Evolutionary conservation across 2,113 vertebrate genomes (phyloP), one percentile per base, ranked within the genome.

Genomic region (Pyrgilauda ruficollis): DNA sequence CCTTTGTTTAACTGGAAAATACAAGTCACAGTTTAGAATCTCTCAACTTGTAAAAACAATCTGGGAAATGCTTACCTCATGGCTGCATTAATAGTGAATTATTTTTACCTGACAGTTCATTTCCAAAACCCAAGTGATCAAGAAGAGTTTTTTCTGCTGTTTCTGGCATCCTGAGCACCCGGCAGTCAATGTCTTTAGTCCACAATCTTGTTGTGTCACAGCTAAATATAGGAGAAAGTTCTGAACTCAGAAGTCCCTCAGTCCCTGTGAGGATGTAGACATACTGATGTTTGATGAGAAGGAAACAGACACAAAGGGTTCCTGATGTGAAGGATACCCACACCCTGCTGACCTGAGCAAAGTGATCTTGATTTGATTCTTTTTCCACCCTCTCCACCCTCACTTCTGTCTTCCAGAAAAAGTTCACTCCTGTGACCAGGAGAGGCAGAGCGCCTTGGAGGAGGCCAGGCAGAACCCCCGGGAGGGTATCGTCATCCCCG

Each of bases 381-480:
- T 66, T 50, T 70, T 30, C 41, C 14, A 37, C 11, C 56, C 26
- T 3, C 6, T 68, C 28, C 53, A 94, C 63, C n/a, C 9, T 77
- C 55, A 33, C n/a, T 94, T 35, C 33, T 9, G 0, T 94, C 87
- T 98, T 99, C 82, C 98, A 99, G 99, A 99, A 97, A 99, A 99
- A 97, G 98, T 99, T 96, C 98, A 99, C 59, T 99, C 99, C 43
- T 99, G 99, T 89, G 99, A 99, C 97, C 99, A 99, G 97, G 99
- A 99, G 97, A 98, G 99, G 88, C 99, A 99, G 97, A 99, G 97
- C 0, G 99, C 99, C 37, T 97, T 99, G 97, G 99, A 99, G 16
- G 99, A 99, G 87, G 98, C 99, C 77, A 98, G 96, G 86, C 98
- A 98, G 96, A 99, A 98, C 76, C 98, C 99, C 4, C 98, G 98